Evolutionary conservation across 2,888 invertebrate genomes (phyloP).

Genomic region (Neria commutata): DNA sequence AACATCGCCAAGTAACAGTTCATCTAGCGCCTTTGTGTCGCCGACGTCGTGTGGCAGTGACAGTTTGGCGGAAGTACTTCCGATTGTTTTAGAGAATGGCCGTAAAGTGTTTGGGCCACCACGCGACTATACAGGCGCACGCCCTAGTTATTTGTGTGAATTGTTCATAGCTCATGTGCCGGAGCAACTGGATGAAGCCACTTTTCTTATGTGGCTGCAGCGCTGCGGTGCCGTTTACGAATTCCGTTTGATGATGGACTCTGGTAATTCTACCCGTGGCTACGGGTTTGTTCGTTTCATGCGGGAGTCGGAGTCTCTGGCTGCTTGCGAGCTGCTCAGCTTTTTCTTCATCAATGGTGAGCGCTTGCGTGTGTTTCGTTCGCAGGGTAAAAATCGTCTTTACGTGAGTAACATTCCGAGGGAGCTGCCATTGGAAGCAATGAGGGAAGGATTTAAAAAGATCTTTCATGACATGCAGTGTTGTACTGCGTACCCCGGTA

Average conservation of each 20-base stretch:
- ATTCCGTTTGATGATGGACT: constrained; percentile 46
- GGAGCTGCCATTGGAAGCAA: constrained; percentile 25
- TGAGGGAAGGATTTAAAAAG: constrained; percentile 33
- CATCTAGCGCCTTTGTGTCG: no score
- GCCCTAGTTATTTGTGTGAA: constrained; percentile 39
- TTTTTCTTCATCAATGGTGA: constrained; percentile 35
- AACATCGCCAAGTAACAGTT: no score
- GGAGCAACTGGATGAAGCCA: constrained; percentile 34
- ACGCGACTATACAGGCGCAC: constrained; percentile 32
- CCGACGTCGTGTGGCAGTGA: no score
- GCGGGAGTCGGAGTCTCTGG: constrained; percentile 35
- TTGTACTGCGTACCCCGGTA: constrained; percentile 28
- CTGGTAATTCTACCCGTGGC: constrained; percentile 37
- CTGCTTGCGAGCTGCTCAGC: constrained; percentile 40
- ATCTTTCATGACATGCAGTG: constrained; percentile 37
- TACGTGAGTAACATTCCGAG: constrained; percentile 43
- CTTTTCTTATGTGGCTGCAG: constrained; percentile 36
- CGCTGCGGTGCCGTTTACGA: constrained; percentile 44
- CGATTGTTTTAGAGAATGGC: constrained; percentile 39
- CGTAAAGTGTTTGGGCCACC: constrained; percentile 41
- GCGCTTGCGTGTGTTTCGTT: constrained; percentile 36
- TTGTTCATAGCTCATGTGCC: constrained; percentile 43
- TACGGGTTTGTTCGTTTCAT: constrained; percentile 42
- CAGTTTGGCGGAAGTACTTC: constrained; percentile 27
- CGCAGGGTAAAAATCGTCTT: constrained; percentile 42